Evolutionary conservation across 2,113 vertebrate genomes (phyloP).

Genomic region (Fregata magnificens): DNA sequence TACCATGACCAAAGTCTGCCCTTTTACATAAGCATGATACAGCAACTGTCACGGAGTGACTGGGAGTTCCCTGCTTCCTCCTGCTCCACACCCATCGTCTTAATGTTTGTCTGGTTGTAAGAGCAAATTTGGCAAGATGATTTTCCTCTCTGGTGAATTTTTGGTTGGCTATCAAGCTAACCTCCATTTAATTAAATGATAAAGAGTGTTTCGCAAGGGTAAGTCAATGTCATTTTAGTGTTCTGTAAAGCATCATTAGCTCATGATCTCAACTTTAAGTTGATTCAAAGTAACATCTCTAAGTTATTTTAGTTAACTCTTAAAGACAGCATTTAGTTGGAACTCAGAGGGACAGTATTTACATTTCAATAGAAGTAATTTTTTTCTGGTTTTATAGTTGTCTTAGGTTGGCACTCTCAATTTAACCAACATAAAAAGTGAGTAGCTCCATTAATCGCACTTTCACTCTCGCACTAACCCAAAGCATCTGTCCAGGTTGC

Average conservation of each 20-base stretch:
- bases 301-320: background rate
- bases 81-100: conserved; percentile 11
- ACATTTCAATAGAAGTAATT: background rate
- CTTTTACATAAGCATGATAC: background rate
- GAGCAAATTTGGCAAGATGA: conserved; percentile 30
- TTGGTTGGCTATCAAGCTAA: background rate
- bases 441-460: background rate
- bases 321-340: background rate
- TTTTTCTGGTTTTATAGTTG: background rate
- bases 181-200: background rate
- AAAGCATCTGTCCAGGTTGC: background rate
- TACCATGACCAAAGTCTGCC: background rate
- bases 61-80: conserved; percentile 32
- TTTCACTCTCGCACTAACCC: background rate
- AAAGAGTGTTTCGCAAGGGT: background rate
- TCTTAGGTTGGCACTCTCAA: background rate
- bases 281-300: background rate
- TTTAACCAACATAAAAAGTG: background rate
- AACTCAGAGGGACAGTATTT: background rate
- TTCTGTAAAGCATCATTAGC: background rate
- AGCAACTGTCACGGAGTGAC: background rate
- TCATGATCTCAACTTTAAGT: background rate
- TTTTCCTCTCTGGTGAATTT: conserved; percentile 41
- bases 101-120: conserved; percentile 4
- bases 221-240: background rate